Evolutionary conservation across 2,797 vertebrate species (phyloP).

Genomic region (Ctenopoma kingsleyae): DNA sequence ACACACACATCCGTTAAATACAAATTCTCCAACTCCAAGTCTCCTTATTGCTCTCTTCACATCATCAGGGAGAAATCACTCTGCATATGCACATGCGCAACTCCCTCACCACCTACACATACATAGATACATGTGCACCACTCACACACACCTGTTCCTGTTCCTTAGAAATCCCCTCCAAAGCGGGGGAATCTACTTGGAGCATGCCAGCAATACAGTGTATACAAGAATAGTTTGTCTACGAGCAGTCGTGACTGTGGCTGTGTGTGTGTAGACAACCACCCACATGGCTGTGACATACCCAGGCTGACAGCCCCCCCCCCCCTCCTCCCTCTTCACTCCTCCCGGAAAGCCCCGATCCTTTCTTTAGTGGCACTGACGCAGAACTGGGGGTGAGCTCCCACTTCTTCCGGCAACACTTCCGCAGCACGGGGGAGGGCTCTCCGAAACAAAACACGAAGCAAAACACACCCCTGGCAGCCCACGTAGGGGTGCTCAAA

Average conservation of each 20-base stretch:
- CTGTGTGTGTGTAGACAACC: slow-evolving; percentile 70
- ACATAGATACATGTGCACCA: slow-evolving; percentile 21
- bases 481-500: slow-evolving; percentile 76
- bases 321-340: slow-evolving; percentile 48
- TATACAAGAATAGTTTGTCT: slow-evolving; percentile 75
- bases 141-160: slow-evolving; percentile 64
- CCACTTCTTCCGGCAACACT: slow-evolving; percentile 88
- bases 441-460: slow-evolving; percentile 84
- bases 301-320: slow-evolving; percentile 71
- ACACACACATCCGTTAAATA: slow-evolving; percentile 46
- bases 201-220: slow-evolving; percentile 59
- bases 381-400: slow-evolving; percentile 85
- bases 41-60: slow-evolving; percentile 24
- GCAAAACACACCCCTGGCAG: slow-evolving; percentile 81
- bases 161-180: slow-evolving; percentile 74
- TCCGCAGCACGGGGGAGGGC: slow-evolving; percentile 81
- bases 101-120: slow-evolving; percentile 26
- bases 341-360: slow-evolving; percentile 82
- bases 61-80: slow-evolving; percentile 21
- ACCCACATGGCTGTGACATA: slow-evolving; percentile 82
- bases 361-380: slow-evolving; percentile 85
- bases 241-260: slow-evolving; percentile 69
- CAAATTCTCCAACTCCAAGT: slow-evolving; percentile 33
- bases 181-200: slow-evolving; percentile 69
- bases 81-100: slow-evolving; percentile 24